phyloP scores from a whole-genome alignment of 2,888 invertebrate genomes.

The Sipunculus nudus region DNA sequence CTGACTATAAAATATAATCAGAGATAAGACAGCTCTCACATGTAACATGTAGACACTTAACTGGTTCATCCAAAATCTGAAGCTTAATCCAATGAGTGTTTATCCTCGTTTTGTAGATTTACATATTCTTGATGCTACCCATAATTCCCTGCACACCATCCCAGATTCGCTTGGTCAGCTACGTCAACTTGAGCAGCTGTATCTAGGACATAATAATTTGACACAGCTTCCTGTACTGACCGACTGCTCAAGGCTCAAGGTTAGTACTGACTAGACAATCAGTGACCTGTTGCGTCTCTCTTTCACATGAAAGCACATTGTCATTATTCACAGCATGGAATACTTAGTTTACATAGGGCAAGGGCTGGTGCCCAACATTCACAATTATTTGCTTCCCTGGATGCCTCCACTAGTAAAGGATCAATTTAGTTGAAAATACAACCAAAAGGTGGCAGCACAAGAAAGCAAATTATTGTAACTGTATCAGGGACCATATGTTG shows the following conservation, averaged over 20 bases:
- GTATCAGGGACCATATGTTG: too few species aligned
- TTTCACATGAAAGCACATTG: neutral
- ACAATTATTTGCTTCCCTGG: neutral
- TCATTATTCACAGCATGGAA: neutral
- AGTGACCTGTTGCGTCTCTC: neutral
- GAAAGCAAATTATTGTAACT: too few species aligned
- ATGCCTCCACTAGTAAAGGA: too few species aligned
- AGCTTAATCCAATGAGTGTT: too few species aligned
- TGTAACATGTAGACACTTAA: too few species aligned
- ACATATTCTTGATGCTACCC: slow-evolving; percentile 76
- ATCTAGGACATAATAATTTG: slow-evolving; percentile 65
- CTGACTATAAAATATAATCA: too few species aligned
- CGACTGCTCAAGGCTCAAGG: slow-evolving; percentile 78
- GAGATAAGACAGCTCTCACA: too few species aligned
- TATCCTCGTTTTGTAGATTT: slow-evolving; percentile 84
- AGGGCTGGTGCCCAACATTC: slow-evolving; percentile 9
- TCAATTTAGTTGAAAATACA: too few species aligned
- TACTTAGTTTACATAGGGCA: slow-evolving; percentile 24
- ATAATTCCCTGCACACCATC: slow-evolving; percentile 77
- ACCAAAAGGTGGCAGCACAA: too few species aligned
- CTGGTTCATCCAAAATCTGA: too few species aligned
- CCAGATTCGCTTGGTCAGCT: slow-evolving; percentile 81
- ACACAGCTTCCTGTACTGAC: slow-evolving; percentile 69
- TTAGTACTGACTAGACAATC: slow-evolving; percentile 40
- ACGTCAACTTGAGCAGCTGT: slow-evolving; percentile 68